phyloP scores from a whole-genome alignment of 2,113 vertebrate genomes.

The Verasper variegatus region DNA sequence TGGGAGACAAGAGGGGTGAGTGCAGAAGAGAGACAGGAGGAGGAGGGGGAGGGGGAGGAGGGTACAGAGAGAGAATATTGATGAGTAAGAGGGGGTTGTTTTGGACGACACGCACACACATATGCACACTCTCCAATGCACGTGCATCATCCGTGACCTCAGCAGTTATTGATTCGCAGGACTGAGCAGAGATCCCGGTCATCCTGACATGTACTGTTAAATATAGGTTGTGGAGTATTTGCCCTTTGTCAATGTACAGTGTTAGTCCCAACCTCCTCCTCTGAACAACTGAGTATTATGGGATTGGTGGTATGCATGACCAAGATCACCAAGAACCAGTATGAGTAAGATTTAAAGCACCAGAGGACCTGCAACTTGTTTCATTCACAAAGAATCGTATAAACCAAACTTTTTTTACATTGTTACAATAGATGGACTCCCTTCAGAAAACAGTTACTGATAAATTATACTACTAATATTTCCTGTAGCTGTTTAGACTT shows the following conservation, averaged over 20 bases:
- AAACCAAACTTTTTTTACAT: not conserved
- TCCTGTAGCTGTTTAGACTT: too few relatives aligned
- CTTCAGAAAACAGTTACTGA: not conserved
- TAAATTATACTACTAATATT: too few relatives aligned
- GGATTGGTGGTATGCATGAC: too few relatives aligned
- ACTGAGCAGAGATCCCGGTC: slow-evolving; percentile 49
- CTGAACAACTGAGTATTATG: too few relatives aligned
- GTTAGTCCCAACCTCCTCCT: not conserved
- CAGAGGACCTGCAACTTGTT: not conserved
- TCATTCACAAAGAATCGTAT: not conserved
- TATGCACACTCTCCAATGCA: slow-evolving; percentile 40
- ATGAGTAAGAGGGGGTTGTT: slow-evolving; percentile 55
- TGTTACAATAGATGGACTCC: not conserved
- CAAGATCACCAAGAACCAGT: too few relatives aligned
- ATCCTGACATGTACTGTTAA: slow-evolving; percentile 47
- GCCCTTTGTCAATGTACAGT: not conserved
- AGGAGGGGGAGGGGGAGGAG: not conserved
- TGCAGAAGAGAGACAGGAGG: slow-evolving; percentile 18
- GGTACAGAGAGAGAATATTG: slow-evolving; percentile 50
- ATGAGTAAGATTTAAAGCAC: not conserved
- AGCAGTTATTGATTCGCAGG: slow-evolving; percentile 52
- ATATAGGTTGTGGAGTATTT: slow-evolving; percentile 18
- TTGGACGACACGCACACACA: slow-evolving; percentile 41
- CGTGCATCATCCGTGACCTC: slow-evolving; percentile 59
- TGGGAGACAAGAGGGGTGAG: slow-evolving; percentile 41